A percentile compares a stretch with the other conserved stretches of the same genome.
phyloP scores from a whole-genome alignment of 2,797 vertebrate genomes.

The Mus spretus region DNA sequence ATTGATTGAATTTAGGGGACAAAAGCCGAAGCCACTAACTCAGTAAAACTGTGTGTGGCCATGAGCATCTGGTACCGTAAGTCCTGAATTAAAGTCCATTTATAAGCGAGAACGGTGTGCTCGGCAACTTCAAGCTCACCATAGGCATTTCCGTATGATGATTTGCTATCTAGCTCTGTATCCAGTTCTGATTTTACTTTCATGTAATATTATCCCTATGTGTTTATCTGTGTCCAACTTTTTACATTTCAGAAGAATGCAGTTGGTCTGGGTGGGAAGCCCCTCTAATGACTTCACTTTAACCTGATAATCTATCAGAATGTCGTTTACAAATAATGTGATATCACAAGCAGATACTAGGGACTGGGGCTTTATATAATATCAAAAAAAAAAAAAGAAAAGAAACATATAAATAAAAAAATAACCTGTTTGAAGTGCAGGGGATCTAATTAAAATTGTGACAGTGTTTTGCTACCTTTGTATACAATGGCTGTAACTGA shows the following conservation, averaged over 20 bases:
- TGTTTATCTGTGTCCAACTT: background rate
- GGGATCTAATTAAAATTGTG: background rate
- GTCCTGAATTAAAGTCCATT: background rate
- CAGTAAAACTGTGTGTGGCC: background rate
- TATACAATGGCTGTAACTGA: background rate
- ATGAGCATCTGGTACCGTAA: no score
- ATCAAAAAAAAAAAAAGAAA: background rate
- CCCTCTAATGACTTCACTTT: background rate
- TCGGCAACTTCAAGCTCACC: background rate
- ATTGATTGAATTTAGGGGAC: background rate
- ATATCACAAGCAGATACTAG: no score
- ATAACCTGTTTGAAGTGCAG: background rate
- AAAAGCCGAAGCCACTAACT: background rate
- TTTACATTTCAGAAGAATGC: background rate
- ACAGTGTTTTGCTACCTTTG: slow-evolving; percentile 24
- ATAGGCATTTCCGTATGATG: background rate
- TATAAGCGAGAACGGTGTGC: background rate
- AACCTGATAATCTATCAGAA: background rate
- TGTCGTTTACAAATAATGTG: background rate
- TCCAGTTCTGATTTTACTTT: background rate
- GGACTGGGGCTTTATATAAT: background rate
- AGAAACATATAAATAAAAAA: background rate
- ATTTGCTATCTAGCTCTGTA: background rate
- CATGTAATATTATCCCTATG: background rate
- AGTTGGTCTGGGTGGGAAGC: background rate